These are phyloP conservation scores for Nematostella vectensis DNA, from an alignment of 92 coral and sea anemone species.

Conservation along the genomic window DNA sequence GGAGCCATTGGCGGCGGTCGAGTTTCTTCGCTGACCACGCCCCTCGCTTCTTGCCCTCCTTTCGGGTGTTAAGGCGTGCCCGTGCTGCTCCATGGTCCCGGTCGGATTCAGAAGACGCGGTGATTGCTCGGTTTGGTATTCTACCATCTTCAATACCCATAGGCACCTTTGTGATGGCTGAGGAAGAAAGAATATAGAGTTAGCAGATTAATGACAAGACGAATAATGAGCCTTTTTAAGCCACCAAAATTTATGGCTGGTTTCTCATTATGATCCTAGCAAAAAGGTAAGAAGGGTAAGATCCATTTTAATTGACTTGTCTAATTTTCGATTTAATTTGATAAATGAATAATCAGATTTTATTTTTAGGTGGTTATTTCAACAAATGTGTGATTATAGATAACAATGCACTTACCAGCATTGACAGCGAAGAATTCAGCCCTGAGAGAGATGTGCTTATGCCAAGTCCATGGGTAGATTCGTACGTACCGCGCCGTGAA, in stretches of 20 bases:
- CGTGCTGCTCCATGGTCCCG: constrained; percentile 37
- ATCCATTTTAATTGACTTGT: no score
- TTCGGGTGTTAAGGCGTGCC: constrained; percentile 38
- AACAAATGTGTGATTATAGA: no score
- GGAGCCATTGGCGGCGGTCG: constrained; percentile 63
- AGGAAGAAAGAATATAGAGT: background rate
- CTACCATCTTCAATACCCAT: constrained; percentile 65
- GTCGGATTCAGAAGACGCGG: constrained; percentile 44
- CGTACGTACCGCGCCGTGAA: constrained; percentile 10
- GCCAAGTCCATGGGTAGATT: constrained; percentile 12
- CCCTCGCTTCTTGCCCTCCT: constrained; percentile 24
- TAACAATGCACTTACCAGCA: no score
- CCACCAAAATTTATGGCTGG: no score
- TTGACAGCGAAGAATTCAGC: constrained; percentile 7
- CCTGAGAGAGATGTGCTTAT: constrained; percentile 13
- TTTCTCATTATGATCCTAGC: no score
- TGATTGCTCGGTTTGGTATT: constrained; percentile 50
- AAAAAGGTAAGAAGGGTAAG: no score
- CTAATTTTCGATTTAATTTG: no score
- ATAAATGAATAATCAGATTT: no score
- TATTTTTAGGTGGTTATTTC: no score
- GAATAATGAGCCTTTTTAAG: no score
- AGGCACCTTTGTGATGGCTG: constrained; percentile 20
- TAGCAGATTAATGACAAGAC: background rate
- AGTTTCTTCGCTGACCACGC: constrained; percentile 55